phyloP scores from a whole-genome alignment of 2,113 vertebrate genomes.

The Melanerpes formicivorus region DNA sequence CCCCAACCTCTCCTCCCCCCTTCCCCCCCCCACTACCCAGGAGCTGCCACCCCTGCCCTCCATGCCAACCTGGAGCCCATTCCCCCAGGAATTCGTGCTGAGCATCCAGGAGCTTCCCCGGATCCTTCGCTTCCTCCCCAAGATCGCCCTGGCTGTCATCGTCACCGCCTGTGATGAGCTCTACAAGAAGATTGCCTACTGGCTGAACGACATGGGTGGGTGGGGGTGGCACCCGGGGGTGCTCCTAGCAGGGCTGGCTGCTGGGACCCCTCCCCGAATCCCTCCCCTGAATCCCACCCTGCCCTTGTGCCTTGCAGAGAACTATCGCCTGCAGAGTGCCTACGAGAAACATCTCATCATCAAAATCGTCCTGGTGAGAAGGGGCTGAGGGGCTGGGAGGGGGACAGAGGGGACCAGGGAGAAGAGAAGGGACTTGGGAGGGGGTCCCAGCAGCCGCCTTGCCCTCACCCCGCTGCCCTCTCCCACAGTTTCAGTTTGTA shows the following conservation, averaged over 20 bases:
- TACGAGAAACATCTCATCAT: slow-evolving; percentile 99
- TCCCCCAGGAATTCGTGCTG: slow-evolving; percentile 88
- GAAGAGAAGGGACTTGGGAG: neutral
- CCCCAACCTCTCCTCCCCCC: too few species aligned
- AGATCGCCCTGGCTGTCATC: slow-evolving; percentile 92
- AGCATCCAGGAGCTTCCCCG: slow-evolving; percentile 92
- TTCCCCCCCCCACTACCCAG: neutral
- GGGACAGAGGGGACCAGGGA: neutral
- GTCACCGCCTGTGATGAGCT: slow-evolving; percentile 92
- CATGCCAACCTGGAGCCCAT: fast-evolving
- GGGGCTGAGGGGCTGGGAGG: too few species aligned
- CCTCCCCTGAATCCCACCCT: neutral
- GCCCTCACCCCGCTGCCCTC: fast-evolving
- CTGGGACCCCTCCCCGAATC: neutral
- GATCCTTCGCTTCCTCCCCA: slow-evolving; percentile 90
- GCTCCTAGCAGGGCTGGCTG: neutral
- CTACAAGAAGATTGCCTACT: slow-evolving; percentile 95
- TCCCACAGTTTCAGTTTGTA: slow-evolving; percentile 94
- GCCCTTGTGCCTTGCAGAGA: slow-evolving; percentile 78
- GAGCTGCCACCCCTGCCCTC: fast-evolving
- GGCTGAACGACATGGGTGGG: slow-evolving; percentile 97
- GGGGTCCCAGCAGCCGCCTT: fast-evolving
- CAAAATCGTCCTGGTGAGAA: slow-evolving; percentile 96
- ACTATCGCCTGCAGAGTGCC: slow-evolving; percentile 98
- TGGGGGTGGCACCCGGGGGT: neutral